These are phyloP conservation scores for Crossaster papposus DNA, from an alignment of 53 echinoderm and acorn worm genomes.

Conservation along the genomic window DNA sequence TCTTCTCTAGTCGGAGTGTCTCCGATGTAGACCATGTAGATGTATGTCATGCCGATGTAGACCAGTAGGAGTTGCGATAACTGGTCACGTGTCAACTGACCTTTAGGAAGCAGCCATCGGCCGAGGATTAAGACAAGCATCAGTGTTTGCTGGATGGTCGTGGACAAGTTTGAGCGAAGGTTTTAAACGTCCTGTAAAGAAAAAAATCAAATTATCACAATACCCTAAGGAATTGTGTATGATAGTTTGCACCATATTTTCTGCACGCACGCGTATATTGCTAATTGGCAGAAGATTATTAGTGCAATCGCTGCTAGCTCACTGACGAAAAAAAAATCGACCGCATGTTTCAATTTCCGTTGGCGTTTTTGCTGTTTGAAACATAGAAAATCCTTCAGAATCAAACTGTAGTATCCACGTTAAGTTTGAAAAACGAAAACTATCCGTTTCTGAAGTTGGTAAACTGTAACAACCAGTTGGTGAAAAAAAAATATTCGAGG, in stretches of 20 bases:
- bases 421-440: no score
- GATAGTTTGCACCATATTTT: background rate
- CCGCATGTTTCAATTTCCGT: no score
- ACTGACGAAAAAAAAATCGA: no score
- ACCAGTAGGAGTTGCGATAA: constrained; percentile 92
- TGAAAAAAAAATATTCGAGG: no score
- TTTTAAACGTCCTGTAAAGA: constrained; percentile 70
- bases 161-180: constrained; percentile 64
- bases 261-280: no score
- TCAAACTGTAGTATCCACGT: no score
- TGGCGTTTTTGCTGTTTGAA: no score
- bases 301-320: no score
- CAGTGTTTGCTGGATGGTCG: constrained; percentile 84
- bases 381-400: no score
- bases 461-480: no score
- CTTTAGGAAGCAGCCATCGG: constrained; percentile 88
- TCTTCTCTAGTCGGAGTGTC: constrained; percentile 72
- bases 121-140: constrained; percentile 88
- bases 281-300: no score
- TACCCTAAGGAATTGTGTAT: background rate
- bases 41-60: constrained; percentile 97
- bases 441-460: no score
- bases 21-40: constrained; percentile 93
- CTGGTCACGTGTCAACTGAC: constrained; percentile 90
- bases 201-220: background rate